phyloP scores from a whole-genome alignment of 2,797 vertebrate genomes.

The Calcarius lapponicus region DNA sequence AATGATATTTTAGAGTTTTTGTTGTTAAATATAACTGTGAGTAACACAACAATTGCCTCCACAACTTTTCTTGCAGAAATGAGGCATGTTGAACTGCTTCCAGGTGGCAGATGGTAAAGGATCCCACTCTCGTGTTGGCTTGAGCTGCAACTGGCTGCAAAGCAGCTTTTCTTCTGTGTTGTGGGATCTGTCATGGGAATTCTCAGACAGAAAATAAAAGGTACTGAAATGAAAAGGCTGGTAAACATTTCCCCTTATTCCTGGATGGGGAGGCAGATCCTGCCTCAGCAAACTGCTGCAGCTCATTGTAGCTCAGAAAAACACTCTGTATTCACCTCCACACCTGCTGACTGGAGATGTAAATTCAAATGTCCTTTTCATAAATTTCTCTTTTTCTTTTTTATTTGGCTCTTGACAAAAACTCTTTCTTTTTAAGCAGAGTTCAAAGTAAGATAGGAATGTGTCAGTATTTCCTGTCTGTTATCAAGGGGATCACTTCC shows the following conservation, averaged over 20 bases:
- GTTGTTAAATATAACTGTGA: constrained; percentile 10
- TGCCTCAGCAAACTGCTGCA: background rate
- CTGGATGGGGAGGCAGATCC: background rate
- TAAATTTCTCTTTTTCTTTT: background rate
- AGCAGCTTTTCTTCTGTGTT: constrained; percentile 15
- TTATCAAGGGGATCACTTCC: background rate
- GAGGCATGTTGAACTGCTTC: constrained; percentile 19
- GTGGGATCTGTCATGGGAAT: background rate
- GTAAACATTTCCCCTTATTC: background rate
- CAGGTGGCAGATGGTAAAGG: constrained; percentile 43
- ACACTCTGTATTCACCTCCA: background rate
- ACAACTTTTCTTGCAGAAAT: background rate
- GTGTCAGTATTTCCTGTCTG: background rate
- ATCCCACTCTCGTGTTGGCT: background rate
- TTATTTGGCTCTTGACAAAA: background rate
- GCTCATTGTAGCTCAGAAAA: background rate
- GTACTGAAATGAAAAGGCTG: background rate
- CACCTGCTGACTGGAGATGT: background rate
- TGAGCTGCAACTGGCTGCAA: background rate
- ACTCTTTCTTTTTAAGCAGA: background rate
- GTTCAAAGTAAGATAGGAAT: background rate
- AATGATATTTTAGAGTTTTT: background rate
- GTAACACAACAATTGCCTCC: background rate
- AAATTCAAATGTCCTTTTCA: background rate
- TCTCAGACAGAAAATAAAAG: background rate